Evolutionary conservation across 2,888 invertebrate species (phyloP).

Genomic region (Smittia sp.): DNA sequence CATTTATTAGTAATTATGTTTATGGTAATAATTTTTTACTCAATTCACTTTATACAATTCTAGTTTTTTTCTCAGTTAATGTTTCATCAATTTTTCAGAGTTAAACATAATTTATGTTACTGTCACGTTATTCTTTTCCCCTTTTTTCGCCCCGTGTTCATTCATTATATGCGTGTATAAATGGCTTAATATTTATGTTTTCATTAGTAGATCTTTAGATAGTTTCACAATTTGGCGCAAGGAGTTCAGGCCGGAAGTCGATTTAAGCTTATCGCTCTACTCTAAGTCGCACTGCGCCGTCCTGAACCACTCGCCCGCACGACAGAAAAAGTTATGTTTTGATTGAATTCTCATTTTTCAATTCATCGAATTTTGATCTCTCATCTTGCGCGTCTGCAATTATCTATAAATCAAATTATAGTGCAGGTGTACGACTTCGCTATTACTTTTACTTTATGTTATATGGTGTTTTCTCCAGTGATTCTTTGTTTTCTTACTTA

Average conservation of each 20-base stretch:
- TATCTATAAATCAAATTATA: slow-evolving; percentile 39
- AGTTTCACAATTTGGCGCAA: not conserved
- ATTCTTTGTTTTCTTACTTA: slow-evolving; percentile 37
- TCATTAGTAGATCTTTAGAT: slow-evolving; percentile 4
- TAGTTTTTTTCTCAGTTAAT: slow-evolving; percentile 25
- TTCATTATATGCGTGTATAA: slow-evolving; percentile 38
- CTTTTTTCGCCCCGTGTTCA: not conserved
- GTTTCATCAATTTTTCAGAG: slow-evolving; percentile 9
- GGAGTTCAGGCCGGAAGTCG: not conserved
- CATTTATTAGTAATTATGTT: slow-evolving; percentile 61
- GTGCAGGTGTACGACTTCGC: slow-evolving; percentile 19
- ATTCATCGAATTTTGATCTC: slow-evolving; percentile 1
- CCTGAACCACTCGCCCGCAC: not conserved
- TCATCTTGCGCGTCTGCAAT: not conserved
- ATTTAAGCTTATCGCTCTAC: slow-evolving; percentile 11
- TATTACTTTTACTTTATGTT: slow-evolving; percentile 32
- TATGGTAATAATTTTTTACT: slow-evolving; percentile 38
- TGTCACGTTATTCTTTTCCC: slow-evolving; percentile 25
- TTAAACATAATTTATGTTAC: slow-evolving; percentile 38
- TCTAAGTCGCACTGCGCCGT: not conserved
- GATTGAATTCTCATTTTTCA: slow-evolving; percentile 27
- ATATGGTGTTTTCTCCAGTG: slow-evolving; percentile 42
- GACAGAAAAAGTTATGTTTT: slow-evolving; percentile 22
- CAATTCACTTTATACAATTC: slow-evolving; percentile 41
- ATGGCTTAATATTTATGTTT: slow-evolving; percentile 36